A percentile compares a stretch with the other conserved stretches of the same genome.
phyloP scores from a whole-genome alignment of 2,113 vertebrate species.

The Xenotilapia longispinis region DNA sequence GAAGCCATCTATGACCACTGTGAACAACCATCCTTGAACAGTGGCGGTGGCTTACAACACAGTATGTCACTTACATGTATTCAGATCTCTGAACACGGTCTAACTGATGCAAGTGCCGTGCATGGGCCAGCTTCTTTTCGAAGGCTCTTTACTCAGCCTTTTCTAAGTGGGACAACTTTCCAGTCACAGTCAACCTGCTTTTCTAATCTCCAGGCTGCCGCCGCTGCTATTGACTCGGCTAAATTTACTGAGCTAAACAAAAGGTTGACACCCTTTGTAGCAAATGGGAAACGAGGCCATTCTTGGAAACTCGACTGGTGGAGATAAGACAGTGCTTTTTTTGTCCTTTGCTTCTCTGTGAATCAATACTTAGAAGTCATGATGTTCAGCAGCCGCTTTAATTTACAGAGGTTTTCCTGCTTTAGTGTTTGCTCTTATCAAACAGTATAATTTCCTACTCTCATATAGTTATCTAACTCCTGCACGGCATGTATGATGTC shows the following conservation, averaged over 20 bases:
- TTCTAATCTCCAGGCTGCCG: constrained; percentile 21
- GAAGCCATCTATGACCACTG: background rate
- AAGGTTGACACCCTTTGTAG: constrained; percentile 28
- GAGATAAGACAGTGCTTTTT: constrained; percentile 7
- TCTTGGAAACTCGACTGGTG: background rate
- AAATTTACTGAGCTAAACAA: constrained; percentile 42
- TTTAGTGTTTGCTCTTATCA: background rate
- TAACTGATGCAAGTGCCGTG: background rate
- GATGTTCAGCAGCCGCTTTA: background rate
- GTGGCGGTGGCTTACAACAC: background rate
- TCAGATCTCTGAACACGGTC: background rate
- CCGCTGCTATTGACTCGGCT: constrained; percentile 25
- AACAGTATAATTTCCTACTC: background rate
- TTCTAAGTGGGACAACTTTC: constrained; percentile 17
- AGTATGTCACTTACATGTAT: background rate
- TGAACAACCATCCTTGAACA: background rate
- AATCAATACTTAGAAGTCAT: background rate
- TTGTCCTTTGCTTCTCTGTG: constrained; percentile 6
- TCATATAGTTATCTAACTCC: background rate
- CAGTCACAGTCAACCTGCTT: background rate
- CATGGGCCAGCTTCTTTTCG: background rate
- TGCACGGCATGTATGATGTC: background rate
- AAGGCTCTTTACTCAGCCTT: background rate
- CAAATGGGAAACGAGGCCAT: constrained; percentile 13
- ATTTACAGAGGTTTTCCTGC: background rate